Evolutionary conservation across 2,797 vertebrate species (phyloP).

Genomic region (Enoplosus armatus): DNA sequence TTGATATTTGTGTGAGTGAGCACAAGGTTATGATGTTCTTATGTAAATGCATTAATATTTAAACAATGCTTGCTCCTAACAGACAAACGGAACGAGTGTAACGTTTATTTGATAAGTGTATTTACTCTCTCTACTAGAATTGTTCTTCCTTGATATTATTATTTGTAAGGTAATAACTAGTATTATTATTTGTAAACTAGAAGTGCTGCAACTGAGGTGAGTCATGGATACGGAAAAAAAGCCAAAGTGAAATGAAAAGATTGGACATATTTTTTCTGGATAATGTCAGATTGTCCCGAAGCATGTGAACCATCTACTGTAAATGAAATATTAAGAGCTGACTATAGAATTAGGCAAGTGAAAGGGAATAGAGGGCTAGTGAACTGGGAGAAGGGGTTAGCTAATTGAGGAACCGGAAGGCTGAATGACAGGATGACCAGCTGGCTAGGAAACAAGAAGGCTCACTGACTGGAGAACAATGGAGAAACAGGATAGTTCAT

Average conservation of each 20-base stretch:
- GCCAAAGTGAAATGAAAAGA: too few species aligned
- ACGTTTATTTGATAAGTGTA: background rate
- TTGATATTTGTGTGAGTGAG: background rate
- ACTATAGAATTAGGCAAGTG: background rate
- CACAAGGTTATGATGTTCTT: slow-evolving; percentile 3
- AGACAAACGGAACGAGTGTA: background rate
- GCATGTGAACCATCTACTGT: background rate
- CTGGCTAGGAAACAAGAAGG: slow-evolving; percentile 47
- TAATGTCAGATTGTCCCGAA: background rate
- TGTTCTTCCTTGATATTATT: too few species aligned
- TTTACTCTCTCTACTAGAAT: too few species aligned
- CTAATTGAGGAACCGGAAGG: slow-evolving; percentile 46
- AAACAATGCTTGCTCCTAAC: background rate
- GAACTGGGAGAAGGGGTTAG: background rate
- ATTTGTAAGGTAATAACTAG: too few species aligned
- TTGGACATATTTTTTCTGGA: background rate
- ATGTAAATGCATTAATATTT: slow-evolving; percentile 8
- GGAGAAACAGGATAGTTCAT: slow-evolving; percentile 60
- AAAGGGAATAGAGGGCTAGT: background rate
- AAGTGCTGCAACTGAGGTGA: background rate
- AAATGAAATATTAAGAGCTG: slow-evolving; percentile 4
- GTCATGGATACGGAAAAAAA: background rate
- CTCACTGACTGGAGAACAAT: slow-evolving; percentile 67
- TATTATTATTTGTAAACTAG: background rate
- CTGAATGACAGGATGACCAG: slow-evolving; percentile 57